Evolutionary conservation across 2,113 vertebrate genomes (phyloP), one percentile per base, ranked within the genome.

Genomic region (Gymnocephalus cernua): DNA sequence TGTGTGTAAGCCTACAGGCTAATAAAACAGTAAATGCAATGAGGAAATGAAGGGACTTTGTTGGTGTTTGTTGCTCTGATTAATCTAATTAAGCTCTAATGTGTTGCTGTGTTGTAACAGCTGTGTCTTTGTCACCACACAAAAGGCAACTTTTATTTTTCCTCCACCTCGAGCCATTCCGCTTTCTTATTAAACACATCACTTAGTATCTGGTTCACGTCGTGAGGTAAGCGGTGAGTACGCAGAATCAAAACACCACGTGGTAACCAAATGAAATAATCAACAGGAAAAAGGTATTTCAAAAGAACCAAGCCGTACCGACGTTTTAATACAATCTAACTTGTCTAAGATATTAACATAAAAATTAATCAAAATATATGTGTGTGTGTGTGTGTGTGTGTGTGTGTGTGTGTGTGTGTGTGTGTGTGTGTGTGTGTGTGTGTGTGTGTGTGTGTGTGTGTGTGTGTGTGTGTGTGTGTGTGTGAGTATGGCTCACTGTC

Each of bases 171-270:
- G 47, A 84, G 86, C 72, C 35, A 74, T 84, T 86, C 77, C 2
- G 25, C 79, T 61, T 77, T 90, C 82, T 89, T 70, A 87, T 91
- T 68, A 92, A 88, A 89, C 84, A 74, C 85, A 29, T 69, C 32
- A 29, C 79, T 0, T 77, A 83, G 79, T 62, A 77, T 87, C 80
- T 91, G 88, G 72, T 81, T 82, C 73, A 71, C 61, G 75, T 89
- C 82, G 79, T 12, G 73, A 68, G 48, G 27, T 62, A 67, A 81
- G 59, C 19, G 1, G 29, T 27, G 4, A 56, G 27, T 32, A 0
- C 0, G 44, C 53, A 11, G 38, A 63, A 47, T 61, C n/a, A 66
- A 88, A 88, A 69, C 61, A 77, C 45, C 50, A 51, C 51, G 56
- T 66, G 32, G 74, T n/a, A 32, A 73, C 29, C 25, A 65, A 23